Conservation (phyloP, 2,888 invertebrate genomes). For the Petrophora chlorosata region DNA sequence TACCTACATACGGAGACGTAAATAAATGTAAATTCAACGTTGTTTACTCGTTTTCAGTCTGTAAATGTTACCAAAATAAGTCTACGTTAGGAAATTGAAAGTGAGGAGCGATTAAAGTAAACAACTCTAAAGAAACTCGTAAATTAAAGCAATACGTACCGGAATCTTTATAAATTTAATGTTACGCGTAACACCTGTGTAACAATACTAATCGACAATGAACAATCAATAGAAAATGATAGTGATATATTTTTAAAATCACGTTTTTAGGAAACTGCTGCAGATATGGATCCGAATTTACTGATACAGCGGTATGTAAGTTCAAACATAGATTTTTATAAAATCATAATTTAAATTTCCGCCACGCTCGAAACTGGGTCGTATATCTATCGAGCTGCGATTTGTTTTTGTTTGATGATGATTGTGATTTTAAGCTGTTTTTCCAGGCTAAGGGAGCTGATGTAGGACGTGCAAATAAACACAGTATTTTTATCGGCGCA, state of each 20-base stretch:
- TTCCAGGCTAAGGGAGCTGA: slow-evolving; percentile 62
- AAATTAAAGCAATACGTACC: slow-evolving; percentile 41
- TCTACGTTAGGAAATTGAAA: slow-evolving; percentile 53
- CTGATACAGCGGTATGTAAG: slow-evolving; percentile 75
- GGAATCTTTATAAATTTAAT: slow-evolving; percentile 49
- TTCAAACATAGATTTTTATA: slow-evolving; percentile 55
- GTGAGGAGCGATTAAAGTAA: slow-evolving; percentile 50
- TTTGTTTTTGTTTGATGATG: slow-evolving; percentile 53
- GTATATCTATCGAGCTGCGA: slow-evolving; percentile 53
- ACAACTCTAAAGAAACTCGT: slow-evolving; percentile 33
- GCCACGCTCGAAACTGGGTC: slow-evolving; percentile 52
- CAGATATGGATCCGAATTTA: slow-evolving; percentile 78
- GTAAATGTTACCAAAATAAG: slow-evolving; percentile 47
- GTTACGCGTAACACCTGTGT: slow-evolving; percentile 52
- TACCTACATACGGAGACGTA: slow-evolving; percentile 36
- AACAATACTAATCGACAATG: slow-evolving; percentile 12
- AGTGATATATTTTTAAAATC: slow-evolving; percentile 64
- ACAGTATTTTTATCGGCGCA: slow-evolving; percentile 81
- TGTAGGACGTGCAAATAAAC: slow-evolving; percentile 84
- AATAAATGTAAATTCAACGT: slow-evolving; percentile 43
- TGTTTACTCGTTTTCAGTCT: slow-evolving; percentile 47
- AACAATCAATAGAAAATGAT: slow-evolving; percentile 36
- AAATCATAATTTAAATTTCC: slow-evolving; percentile 43
- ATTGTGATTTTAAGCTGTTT: slow-evolving; percentile 54
- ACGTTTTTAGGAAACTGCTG: slow-evolving; percentile 66